Evolutionary conservation across 2,888 invertebrate species (phyloP), one percentile per base, ranked within the genome.

Genomic region (Hylaea fasciaria): DNA sequence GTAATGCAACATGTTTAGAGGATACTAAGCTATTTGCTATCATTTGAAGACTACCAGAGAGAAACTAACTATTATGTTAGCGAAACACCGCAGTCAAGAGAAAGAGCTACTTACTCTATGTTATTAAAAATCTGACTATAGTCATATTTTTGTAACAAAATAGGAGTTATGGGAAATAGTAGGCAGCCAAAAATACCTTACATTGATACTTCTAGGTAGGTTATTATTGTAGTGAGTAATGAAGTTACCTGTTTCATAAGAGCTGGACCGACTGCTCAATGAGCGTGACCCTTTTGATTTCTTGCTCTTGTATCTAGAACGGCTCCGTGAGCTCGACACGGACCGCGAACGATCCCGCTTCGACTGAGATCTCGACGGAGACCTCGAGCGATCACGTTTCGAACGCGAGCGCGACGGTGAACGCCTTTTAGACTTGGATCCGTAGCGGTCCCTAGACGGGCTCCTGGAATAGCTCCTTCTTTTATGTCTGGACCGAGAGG

Each of bases 381-480:
- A 60, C 7, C 77, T 80, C 0, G 89, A 87, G 9, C 84, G 78
- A 29, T 87, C 86, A 16, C 83, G 75, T 57, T 87, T 90, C 0
- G 82, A 81, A 4, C 82, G 78, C 1, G 85, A 77, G 13, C 85
- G 81, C 0, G 91, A 90, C 9, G 76, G 63, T 0, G 91, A 91
- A 16, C 87, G 78, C 46, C 85, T 83, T 40, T 78, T 82, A 14
- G 88, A 85, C 67, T 82, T 89, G 9, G 81, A 77, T 22, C 88
- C 89, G 78, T 91, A 87, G 5, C 86, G 81, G 22, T 91, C 92
- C 55, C 84, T 82, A 0, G 92, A 91, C n/a, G 78, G 41, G 71
- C 92, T 92, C 64, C 91, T 81, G 5, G 91, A 89, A 64, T 86
- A 83, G 69, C 91, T 92, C 43, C 84, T 82, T 46, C 80, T 78